Conservation (phyloP, 2,888 invertebrate species). For the Synergus laeviventris region DNA sequence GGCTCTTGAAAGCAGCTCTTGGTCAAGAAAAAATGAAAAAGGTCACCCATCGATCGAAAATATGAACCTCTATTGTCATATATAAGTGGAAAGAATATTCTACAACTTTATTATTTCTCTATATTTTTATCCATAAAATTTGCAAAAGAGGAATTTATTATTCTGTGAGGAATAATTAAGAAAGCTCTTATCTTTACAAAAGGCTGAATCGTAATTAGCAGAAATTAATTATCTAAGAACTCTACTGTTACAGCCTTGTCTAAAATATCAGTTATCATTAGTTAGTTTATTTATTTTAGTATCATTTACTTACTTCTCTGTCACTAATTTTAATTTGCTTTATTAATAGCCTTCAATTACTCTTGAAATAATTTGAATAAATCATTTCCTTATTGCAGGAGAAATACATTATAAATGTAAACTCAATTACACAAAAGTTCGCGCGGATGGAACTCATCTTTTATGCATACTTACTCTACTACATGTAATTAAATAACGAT, state of each 20-base stretch:
- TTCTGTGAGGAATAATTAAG: too few species aligned
- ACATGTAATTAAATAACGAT: not conserved
- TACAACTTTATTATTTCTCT: constrained; percentile 3
- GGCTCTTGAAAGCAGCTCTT: constrained; percentile 64
- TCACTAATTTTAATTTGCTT: not conserved
- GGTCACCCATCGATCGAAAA: constrained; percentile 3
- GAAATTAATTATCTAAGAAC: too few species aligned
- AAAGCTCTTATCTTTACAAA: too few species aligned
- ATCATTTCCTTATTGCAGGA: not conserved
- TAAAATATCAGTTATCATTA: not conserved
- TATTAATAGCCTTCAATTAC: not conserved
- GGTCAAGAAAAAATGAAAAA: constrained; percentile 55
- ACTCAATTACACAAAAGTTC: not conserved
- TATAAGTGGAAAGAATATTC: constrained; percentile 27
- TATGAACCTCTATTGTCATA: constrained; percentile 34
- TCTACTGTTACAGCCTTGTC: too few species aligned
- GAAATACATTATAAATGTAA: not conserved
- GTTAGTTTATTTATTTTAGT: not conserved
- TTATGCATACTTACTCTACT: not conserved
- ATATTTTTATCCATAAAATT: constrained; percentile 2
- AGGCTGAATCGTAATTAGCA: too few species aligned
- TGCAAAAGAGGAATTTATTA: too few species aligned
- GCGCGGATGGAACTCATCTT: not conserved
- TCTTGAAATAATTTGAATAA: not conserved
- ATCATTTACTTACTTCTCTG: not conserved